Conservation (phyloP, 2,113 vertebrate genomes). For the Rhinoderma darwinii region DNA sequence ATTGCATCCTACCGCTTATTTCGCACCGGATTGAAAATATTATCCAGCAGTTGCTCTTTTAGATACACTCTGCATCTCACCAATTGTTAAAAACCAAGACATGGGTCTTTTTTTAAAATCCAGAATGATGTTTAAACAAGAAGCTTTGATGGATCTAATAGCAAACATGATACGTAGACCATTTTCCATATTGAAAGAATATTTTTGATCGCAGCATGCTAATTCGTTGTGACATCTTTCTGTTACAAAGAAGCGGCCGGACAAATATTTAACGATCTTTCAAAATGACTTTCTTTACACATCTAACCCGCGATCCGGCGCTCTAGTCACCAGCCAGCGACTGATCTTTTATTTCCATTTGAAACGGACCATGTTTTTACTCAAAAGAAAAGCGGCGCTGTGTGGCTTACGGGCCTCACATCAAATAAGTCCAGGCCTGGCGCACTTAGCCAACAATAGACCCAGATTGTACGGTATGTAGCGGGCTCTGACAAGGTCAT, state of each 20-base stretch:
- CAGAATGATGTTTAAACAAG: background rate
- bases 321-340: background rate
- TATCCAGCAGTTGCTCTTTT: no score
- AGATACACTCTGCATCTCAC: background rate
- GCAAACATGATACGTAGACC: background rate
- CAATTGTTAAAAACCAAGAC: background rate
- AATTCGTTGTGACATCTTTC: background rate
- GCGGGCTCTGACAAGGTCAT: constrained; percentile 45
- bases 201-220: background rate
- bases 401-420: background rate
- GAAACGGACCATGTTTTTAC: constrained; percentile 35
- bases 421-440: constrained; percentile 34
- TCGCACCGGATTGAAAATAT: no score
- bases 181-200: background rate
- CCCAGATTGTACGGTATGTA: constrained; percentile 42
- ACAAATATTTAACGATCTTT: constrained; percentile 10
- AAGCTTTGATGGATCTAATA: background rate
- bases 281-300: background rate
- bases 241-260: background rate
- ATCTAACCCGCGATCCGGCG: background rate
- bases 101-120: background rate
- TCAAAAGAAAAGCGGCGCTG: background rate
- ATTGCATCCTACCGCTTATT: no score
- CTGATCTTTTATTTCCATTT: constrained; percentile 15
- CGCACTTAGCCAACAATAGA: constrained; percentile 38